phyloP scores from a whole-genome alignment of 1,140 invertebrate genomes.

The Lordiphosa collinella region DNA sequence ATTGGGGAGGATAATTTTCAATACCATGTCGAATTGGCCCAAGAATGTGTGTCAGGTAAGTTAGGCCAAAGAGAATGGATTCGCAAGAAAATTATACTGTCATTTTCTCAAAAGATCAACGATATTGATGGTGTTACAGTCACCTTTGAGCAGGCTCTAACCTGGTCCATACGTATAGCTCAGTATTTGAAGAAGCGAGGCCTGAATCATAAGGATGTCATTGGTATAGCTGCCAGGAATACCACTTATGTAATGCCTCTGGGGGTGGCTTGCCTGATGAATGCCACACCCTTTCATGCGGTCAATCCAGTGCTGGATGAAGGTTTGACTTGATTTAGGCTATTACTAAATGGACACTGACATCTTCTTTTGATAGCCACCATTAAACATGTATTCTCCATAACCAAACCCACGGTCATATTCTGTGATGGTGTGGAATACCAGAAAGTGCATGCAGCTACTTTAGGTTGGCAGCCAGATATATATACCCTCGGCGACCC shows the following conservation, averaged over 20 bases:
- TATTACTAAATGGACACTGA: not conserved
- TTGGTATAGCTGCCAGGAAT: constrained; percentile 51
- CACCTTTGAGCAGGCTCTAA: constrained; percentile 30
- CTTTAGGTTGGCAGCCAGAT: constrained; percentile 24
- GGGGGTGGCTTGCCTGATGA: constrained; percentile 41
- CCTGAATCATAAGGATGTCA: constrained; percentile 35
- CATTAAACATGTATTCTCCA: constrained; percentile 34
- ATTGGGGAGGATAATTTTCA: constrained; percentile 48
- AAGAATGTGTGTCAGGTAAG: constrained; percentile 52
- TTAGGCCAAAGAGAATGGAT: not conserved
- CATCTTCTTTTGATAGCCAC: constrained; percentile 7
- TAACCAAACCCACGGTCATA: constrained; percentile 42
- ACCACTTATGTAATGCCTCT: constrained; percentile 36
- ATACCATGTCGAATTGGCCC: constrained; percentile 46
- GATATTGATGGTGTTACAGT: constrained; percentile 33
- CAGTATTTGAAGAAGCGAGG: constrained; percentile 33
- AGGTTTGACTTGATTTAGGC: constrained; percentile 14
- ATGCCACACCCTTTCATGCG: constrained; percentile 47
- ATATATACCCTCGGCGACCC: constrained; percentile 37
- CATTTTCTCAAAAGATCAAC: not conserved
- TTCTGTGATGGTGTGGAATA: constrained; percentile 33
- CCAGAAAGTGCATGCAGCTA: constrained; percentile 27
- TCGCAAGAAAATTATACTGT: not conserved
- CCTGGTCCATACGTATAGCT: constrained; percentile 41
- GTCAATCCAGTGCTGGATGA: constrained; percentile 40